phyloP scores from a whole-genome alignment of 1,140 invertebrate species.

The Idris sp. region DNA sequence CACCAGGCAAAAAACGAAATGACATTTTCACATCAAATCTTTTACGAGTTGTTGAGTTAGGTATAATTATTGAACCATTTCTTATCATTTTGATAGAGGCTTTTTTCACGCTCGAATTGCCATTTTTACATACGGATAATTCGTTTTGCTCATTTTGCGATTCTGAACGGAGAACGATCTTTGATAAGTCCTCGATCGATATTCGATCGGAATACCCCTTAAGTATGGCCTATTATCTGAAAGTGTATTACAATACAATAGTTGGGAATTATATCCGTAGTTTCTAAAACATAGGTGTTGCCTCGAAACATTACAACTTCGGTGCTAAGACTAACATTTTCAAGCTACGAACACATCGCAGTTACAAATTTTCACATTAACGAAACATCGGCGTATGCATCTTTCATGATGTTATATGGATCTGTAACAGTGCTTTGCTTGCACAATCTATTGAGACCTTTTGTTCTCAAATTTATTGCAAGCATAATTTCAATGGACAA shows the following conservation, averaged over 20 bases:
- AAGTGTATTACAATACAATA: constrained; percentile 73
- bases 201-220: constrained; percentile 64
- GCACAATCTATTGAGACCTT: no score
- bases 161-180: constrained; percentile 48
- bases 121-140: no score
- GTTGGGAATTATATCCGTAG: constrained; percentile 45
- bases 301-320: constrained; percentile 36
- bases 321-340: constrained; percentile 32
- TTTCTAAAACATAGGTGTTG: constrained; percentile 37
- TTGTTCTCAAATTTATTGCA: no score
- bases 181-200: constrained; percentile 56
- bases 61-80: no score
- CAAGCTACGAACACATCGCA: constrained; percentile 17
- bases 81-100: constrained; percentile 18
- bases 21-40: no score
- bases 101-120: constrained; percentile 9
- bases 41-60: no score
- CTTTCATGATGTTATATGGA: constrained; percentile 5
- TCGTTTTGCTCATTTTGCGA: constrained; percentile 46
- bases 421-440: not conserved
- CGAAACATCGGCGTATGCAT: constrained; percentile 4
- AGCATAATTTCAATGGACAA: no score
- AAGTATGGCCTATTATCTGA: constrained; percentile 69
- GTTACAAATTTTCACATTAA: constrained; percentile 26
- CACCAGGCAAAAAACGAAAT: no score